phyloP scores from a whole-genome alignment of 2,113 vertebrate species.

The Ondatra zibethicus region DNA sequence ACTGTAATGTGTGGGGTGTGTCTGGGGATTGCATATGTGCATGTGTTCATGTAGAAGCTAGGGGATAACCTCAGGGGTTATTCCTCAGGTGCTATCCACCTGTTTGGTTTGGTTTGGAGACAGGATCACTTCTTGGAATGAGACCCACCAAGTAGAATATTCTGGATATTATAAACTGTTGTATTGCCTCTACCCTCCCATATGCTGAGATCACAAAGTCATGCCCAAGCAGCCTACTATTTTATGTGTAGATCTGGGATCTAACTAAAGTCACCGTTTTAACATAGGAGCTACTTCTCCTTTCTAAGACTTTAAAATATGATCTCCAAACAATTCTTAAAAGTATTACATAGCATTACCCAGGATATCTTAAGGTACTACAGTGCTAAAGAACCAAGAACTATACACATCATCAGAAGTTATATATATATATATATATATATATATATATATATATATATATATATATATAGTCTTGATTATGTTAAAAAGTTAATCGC shows the following conservation, averaged over 20 bases:
- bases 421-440: neutral
- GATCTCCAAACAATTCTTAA: neutral
- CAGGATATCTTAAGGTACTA: neutral
- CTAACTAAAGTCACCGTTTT: neutral
- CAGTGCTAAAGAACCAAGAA: neutral
- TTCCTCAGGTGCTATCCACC: neutral
- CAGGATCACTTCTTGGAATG: too few species aligned
- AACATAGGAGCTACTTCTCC: neutral
- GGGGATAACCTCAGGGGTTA: neutral
- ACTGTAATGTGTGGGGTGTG: neutral
- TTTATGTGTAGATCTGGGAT: neutral
- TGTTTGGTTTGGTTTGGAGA: neutral
- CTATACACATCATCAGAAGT: neutral
- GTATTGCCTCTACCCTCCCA: too few species aligned
- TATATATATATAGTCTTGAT: neutral
- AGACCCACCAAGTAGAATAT: neutral
- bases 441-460: neutral
- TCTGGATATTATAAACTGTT: too few species aligned
- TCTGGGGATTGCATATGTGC: neutral
- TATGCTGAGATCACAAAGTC: neutral
- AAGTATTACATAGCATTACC: neutral
- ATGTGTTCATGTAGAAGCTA: neutral
- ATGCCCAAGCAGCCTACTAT: neutral
- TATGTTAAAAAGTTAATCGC: constrained; percentile 18
- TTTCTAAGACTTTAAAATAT: constrained; percentile 11